Conservation (phyloP, 2,888 invertebrate genomes). For the Heliconius sara region DNA sequence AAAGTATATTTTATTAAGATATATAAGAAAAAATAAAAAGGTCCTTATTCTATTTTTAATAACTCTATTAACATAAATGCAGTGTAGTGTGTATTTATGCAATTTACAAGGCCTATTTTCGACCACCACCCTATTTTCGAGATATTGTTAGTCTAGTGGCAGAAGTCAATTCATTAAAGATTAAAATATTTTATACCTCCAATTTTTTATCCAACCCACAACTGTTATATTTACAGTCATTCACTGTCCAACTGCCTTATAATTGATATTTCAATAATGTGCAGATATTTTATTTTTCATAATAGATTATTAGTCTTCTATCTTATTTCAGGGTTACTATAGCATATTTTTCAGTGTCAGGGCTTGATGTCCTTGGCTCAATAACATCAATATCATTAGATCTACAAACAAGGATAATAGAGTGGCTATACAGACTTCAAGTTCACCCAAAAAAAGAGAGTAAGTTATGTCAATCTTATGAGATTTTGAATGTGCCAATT, state of each 20-base stretch:
- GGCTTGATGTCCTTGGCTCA: slow-evolving; percentile 93
- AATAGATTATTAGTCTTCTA: not conserved
- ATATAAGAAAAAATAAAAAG: not conserved
- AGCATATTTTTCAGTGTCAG: slow-evolving; percentile 96
- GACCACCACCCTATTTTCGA: too few species aligned
- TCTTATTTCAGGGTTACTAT: slow-evolving; percentile 86
- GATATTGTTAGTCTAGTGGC: too few species aligned
- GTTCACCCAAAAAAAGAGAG: slow-evolving; percentile 85
- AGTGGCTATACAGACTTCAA: slow-evolving; percentile 96
- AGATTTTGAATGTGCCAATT: too few species aligned
- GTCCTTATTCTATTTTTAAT: not conserved
- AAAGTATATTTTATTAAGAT: not conserved
- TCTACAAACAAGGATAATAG: slow-evolving; percentile 88
- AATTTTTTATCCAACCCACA: too few species aligned
- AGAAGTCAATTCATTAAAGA: too few species aligned
- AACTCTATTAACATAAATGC: not conserved
- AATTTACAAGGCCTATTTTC: too few species aligned
- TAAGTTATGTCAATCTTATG: slow-evolving; percentile 56
- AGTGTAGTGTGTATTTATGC: not conserved
- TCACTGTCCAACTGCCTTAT: not conserved
- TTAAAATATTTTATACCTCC: too few species aligned
- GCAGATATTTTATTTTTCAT: not conserved
- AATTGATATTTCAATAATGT: not conserved
- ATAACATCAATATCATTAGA: slow-evolving; percentile 87
- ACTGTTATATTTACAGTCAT: not conserved